Conservation (phyloP, 2,797 vertebrate genomes). For the Nyctibius grandis region DNA sequence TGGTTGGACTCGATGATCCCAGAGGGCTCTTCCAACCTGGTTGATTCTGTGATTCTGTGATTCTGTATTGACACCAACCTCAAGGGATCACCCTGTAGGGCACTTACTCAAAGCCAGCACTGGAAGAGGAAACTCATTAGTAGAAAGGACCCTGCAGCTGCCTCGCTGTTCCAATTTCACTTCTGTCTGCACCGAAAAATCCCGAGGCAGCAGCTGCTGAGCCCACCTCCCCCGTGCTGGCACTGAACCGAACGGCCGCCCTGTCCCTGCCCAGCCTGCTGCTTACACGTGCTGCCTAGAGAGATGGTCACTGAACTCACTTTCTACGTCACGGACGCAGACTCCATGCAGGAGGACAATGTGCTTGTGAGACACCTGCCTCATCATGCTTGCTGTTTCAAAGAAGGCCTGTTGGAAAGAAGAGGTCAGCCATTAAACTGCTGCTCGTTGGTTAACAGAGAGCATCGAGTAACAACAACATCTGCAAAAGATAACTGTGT, state of each 20-base stretch:
- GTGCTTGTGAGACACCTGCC: constrained; percentile 95
- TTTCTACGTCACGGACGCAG: constrained; percentile 91
- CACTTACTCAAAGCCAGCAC: neutral
- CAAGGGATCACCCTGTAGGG: neutral
- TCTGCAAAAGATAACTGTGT: rapidly evolving
- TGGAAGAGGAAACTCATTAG: neutral
- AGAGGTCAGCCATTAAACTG: neutral
- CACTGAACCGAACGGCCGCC: neutral
- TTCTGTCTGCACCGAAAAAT: neutral
- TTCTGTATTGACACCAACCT: neutral
- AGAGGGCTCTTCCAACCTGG: no score
- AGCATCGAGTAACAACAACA: neutral
- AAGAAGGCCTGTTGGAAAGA: constrained; percentile 86
- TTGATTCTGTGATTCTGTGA: no score
- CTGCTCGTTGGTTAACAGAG: rapidly evolving
- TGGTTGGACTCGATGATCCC: no score
- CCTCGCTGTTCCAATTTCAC: neutral
- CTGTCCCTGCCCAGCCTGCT: neutral
- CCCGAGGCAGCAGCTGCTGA: neutral
- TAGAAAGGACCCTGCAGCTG: neutral
- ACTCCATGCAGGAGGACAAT: constrained; percentile 93
- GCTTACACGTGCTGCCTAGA: neutral
- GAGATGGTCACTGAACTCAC: constrained; percentile 75
- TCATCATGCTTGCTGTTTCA: constrained; percentile 97
- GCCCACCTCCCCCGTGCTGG: rapidly evolving